A percentile compares a stretch with the other conserved stretches of the same genome.
These are phyloP conservation scores for Henricia sp. DNA, from an alignment of 53 echinoderm and acorn worm species.

Conservation along the genomic window DNA sequence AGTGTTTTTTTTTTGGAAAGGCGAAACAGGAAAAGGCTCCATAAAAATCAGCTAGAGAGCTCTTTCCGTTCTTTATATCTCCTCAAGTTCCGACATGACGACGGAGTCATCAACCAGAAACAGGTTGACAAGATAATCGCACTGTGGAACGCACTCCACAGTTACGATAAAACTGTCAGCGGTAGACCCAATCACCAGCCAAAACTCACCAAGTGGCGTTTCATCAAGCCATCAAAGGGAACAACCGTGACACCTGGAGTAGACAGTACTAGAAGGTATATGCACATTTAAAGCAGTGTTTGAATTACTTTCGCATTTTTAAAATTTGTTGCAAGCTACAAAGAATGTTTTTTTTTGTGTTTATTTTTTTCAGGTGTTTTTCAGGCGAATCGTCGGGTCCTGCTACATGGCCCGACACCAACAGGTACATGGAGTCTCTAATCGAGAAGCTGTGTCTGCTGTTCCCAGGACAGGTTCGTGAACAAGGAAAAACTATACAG, in stretches of 20 bases:
- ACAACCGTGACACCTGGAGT: conserved; percentile 15
- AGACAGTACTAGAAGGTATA: conserved; percentile 48
- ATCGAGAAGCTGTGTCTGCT: conserved; percentile 43
- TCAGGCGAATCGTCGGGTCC: conserved; percentile 38
- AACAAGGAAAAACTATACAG: conserved; percentile 4
- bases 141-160: not conserved
- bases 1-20: no score
- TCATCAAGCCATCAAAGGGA: not conserved
- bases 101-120: conserved; percentile 7
- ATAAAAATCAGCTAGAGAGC: no score
- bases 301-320: not conserved
- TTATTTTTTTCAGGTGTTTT: conserved; percentile 37
- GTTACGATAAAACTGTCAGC: conserved; percentile 10
- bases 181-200: conserved; percentile 27
- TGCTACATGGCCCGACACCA: conserved; percentile 55
- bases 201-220: conserved; percentile 2
- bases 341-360: not conserved
- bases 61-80: no score
- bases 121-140: conserved; percentile 19
- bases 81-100: conserved; percentile 7
- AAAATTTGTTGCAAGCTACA: not conserved
- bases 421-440: conserved; percentile 61
- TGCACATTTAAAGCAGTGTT: not conserved
- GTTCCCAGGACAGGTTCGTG: conserved; percentile 7
- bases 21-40: no score